Base-by-base conservation (phyloP, 2,797 vertebrate genomes). In the Molossus molossus region DNA sequence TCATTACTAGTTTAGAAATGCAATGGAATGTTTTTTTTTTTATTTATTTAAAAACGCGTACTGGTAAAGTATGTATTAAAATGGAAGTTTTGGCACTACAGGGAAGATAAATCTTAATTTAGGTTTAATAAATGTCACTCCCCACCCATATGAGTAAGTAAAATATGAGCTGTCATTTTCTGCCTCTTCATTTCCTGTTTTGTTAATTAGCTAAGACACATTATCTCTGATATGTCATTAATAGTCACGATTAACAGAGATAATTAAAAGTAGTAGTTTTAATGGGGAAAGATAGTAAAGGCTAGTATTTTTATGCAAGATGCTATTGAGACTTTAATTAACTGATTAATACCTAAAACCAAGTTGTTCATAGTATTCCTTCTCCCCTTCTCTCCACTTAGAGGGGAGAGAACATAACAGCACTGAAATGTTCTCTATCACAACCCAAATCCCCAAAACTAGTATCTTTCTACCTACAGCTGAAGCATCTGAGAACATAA, bases 81-180 rank as follows among this genome's bases (percentile, higher is more conserved):
- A 91, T 79, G 29, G 3, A 84, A 27, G 0, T 65, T 79, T 80
- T 65, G 50, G 21, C 48, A 62, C 0, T 21, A 21, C 11, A 64
- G 6, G n/a, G 1, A 65, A 62, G 3, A 6, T 70, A 48, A 88
- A 86, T 60, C 53, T 91, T 33, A 94, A 50, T 89, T 79, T 85
- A 93, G 48, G 29, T 53, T 96, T 95, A 95, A 85, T 69, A 76
- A 93, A 57, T 86, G 1, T 73, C 82, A 73, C 45, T 40, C 25
- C 23, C 13, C 60, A 18, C 6, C 7, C 12, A 57, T 57, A 17
- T 9, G 5, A 82, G 23, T 50, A 55, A 92, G 25, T n/a, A 55
- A 92, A 88, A 27, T 58, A 29, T 84, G 75, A 9, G 3, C n/a
- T 69, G 13, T 13, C 5, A 60, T 62, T 82, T 55, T 53, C 60